These are phyloP conservation scores for Brachionus rubens DNA, from an alignment of 1,140 invertebrate genomes.

Conservation along the genomic window DNA sequence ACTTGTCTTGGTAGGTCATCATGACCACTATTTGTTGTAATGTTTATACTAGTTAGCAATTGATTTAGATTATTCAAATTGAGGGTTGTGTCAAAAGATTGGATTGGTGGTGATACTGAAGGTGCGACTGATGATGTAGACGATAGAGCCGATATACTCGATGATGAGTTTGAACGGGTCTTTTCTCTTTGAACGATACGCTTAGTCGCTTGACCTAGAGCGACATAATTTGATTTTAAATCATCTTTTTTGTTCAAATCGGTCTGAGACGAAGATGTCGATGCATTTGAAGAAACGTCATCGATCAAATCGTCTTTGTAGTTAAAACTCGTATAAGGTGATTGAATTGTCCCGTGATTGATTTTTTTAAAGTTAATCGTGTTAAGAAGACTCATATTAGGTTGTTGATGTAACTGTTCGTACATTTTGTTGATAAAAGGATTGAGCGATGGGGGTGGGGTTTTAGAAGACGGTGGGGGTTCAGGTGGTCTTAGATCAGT, in stretches of 20 bases:
- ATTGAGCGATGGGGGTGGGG: neutral
- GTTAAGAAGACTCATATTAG: conserved; percentile 23
- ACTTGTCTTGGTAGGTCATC: neutral
- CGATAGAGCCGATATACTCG: neutral
- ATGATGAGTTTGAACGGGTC: neutral
- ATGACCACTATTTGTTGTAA: neutral
- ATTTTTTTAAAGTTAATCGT: neutral
- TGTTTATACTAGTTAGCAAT: neutral
- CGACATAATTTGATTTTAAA: neutral
- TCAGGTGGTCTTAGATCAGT: neutral
- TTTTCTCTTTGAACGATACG: neutral
- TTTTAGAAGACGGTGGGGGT: neutral
- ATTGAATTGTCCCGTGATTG: neutral
- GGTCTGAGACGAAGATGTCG: conserved; percentile 6
- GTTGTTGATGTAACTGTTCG: neutral
- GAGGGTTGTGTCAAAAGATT: neutral
- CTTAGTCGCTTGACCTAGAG: neutral
- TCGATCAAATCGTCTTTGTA: neutral
- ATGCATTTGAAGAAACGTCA: neutral
- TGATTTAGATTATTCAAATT: neutral
- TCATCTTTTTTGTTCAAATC: conserved; percentile 13
- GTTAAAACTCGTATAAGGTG: neutral
- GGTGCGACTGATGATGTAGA: neutral
- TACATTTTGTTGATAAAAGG: neutral
- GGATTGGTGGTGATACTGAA: conserved; percentile 21